Percentiles rank a stretch among this genome's conserved stretches.
These are phyloP conservation scores for Cryptocheilus praepositus DNA, from an alignment of 2,888 invertebrate species.

Conservation along the genomic window DNA sequence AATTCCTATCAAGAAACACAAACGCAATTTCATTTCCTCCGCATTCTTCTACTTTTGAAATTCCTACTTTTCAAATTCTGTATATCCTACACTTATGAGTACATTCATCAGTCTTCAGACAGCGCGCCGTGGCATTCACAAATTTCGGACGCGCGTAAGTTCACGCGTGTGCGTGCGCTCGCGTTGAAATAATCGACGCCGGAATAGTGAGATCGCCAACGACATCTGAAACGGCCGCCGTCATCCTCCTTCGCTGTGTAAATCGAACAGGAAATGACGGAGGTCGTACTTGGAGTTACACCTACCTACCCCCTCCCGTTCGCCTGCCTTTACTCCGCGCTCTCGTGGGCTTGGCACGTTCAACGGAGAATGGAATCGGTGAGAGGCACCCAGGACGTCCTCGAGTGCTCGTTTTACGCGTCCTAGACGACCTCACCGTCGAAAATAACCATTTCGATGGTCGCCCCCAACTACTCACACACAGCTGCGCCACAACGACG, in stretches of 20 bases:
- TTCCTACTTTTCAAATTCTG: too few species aligned
- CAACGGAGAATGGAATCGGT: constrained; percentile 41
- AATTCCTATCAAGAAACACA: too few species aligned
- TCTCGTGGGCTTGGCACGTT: constrained; percentile 52
- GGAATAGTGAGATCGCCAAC: too few species aligned
- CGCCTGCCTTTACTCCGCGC: neutral
- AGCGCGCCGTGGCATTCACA: too few species aligned
- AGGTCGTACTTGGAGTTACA: constrained; percentile 62
- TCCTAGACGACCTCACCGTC: constrained; percentile 70
- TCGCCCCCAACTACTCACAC: constrained; percentile 23
- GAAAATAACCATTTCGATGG: constrained; percentile 68
- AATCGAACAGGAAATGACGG: constrained; percentile 61
- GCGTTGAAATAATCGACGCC: too few species aligned
- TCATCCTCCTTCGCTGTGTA: neutral
- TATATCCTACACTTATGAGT: too few species aligned
- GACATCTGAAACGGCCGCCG: neutral
- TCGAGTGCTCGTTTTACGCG: constrained; percentile 68
- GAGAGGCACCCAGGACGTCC: constrained; percentile 64
- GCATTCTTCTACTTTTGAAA: too few species aligned
- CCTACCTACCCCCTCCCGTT: constrained; percentile 15
- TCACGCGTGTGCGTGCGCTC: too few species aligned
- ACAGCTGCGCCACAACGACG: too few species aligned
- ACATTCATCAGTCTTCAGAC: too few species aligned
- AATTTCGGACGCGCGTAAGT: too few species aligned
- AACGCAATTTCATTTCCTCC: too few species aligned